Percentiles rank a stretch among this genome's conserved stretches.
phyloP scores from a whole-genome alignment of 2,797 vertebrate species.

The Balearica regulorum region DNA sequence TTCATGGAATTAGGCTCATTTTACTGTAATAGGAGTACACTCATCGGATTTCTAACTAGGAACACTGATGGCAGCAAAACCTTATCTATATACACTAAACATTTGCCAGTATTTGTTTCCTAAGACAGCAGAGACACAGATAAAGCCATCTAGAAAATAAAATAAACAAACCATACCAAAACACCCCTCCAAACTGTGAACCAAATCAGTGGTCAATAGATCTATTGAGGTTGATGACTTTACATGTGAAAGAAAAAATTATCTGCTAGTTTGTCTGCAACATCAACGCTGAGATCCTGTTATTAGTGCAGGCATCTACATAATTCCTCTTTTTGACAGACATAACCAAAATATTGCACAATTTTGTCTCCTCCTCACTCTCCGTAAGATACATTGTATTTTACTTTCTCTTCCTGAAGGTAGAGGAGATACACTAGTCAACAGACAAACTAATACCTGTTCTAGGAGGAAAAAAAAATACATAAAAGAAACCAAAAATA shows the following conservation, averaged over 20 bases:
- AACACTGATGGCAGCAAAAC: neutral
- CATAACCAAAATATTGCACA: neutral
- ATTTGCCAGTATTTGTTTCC: neutral
- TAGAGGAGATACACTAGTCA: neutral
- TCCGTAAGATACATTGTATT: neutral
- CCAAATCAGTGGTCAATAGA: neutral
- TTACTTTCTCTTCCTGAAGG: neutral
- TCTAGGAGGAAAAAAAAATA: rapidly evolving
- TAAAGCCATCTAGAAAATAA: neutral
- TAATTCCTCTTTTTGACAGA: neutral
- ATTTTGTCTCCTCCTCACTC: neutral
- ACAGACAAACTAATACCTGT: neutral
- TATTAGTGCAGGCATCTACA: neutral
- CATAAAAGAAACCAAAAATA: neutral
- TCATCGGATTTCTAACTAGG: neutral
- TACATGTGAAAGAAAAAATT: neutral
- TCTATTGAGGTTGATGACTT: neutral
- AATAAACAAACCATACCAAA: neutral
- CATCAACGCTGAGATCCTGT: neutral
- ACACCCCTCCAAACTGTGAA: neutral
- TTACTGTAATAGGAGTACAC: neutral
- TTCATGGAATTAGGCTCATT: neutral
- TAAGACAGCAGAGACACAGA: neutral
- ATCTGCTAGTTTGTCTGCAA: neutral
- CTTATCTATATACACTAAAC: neutral